Conservation (phyloP, 2,797 vertebrate genomes). For the Sebastes glaucus region DNA sequence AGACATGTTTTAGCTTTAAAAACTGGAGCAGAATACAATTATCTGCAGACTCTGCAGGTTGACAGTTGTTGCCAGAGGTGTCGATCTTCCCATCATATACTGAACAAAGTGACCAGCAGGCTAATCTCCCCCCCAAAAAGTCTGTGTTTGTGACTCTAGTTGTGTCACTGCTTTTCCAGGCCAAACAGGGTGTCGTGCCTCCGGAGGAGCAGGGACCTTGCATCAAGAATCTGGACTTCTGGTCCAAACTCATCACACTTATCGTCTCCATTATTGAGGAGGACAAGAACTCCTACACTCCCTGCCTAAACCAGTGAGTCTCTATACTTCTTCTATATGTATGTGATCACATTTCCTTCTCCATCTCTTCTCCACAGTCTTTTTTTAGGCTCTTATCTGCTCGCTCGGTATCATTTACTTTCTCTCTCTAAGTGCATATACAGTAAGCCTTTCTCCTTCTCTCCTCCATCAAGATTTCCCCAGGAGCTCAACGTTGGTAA, state of each 20-base stretch:
- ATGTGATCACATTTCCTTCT: not conserved
- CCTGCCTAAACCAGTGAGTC: constrained; percentile 97
- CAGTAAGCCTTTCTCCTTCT: not conserved
- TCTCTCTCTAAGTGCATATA: not conserved
- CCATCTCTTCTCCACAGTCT: not conserved
- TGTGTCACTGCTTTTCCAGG: constrained; percentile 73
- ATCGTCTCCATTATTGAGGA: constrained; percentile 99
- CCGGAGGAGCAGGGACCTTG: constrained; percentile 98
- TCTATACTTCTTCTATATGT: not conserved
- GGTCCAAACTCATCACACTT: constrained; percentile 98
- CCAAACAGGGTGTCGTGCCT: constrained; percentile 93
- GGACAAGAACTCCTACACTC: constrained; percentile 98
- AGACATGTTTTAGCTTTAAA: not conserved
- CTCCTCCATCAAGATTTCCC: constrained; percentile 87
- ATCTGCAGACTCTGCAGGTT: not conserved
- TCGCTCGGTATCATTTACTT: not conserved
- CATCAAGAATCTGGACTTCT: constrained; percentile 99
- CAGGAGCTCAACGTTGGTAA: constrained; percentile 99
- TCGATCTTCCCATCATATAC: not conserved
- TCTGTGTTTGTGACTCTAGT: not conserved
- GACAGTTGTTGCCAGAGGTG: not conserved
- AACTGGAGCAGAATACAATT: not conserved
- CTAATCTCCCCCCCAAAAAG: not conserved
- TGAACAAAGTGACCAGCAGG: not conserved
- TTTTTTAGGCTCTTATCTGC: not conserved